Percentiles rank a stretch among this genome's conserved stretches.
Evolutionary conservation across 2,797 vertebrate genomes (phyloP).

Genomic region (Gymnoscopelus braueri): DNA sequence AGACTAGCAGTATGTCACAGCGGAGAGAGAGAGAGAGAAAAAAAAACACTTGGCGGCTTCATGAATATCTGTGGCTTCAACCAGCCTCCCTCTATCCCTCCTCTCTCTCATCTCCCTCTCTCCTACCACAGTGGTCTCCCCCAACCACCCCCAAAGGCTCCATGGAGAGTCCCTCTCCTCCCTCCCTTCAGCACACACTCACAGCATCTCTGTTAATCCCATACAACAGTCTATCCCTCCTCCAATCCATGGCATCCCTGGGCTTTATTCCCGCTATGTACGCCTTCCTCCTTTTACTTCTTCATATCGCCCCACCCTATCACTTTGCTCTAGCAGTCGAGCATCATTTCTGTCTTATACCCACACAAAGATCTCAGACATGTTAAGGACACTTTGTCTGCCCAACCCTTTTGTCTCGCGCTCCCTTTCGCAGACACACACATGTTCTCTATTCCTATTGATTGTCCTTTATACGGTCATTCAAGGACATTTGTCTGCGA

Average conservation of each 20-base stretch:
- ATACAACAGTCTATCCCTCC: slow-evolving; percentile 41
- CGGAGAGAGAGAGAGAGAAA: slow-evolving; percentile 22
- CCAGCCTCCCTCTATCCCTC: slow-evolving; percentile 54
- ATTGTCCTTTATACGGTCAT: slow-evolving; percentile 35
- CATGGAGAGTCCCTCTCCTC: slow-evolving; percentile 64
- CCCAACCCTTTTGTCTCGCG: background rate
- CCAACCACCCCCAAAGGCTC: slow-evolving; percentile 56
- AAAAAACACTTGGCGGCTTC: slow-evolving; percentile 60
- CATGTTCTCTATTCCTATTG: background rate
- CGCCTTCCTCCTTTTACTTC: background rate
- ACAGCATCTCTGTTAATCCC: slow-evolving; percentile 65
- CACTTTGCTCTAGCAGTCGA: slow-evolving; percentile 38
- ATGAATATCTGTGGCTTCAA: slow-evolving; percentile 66
- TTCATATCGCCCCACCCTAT: slow-evolving; percentile 40
- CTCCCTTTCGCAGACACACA: slow-evolving; percentile 1
- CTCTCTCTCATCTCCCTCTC: slow-evolving; percentile 46
- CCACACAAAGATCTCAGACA: slow-evolving; percentile 17
- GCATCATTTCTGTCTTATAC: slow-evolving; percentile 32
- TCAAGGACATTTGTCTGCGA: slow-evolving; percentile 34
- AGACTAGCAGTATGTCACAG: slow-evolving; percentile 69
- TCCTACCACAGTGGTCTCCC: slow-evolving; percentile 72
- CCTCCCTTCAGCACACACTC: slow-evolving; percentile 43
- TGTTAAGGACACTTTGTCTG: slow-evolving; percentile 8
- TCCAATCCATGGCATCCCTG: slow-evolving; percentile 41
- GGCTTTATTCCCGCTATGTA: slow-evolving; percentile 5